Evolutionary conservation across 2,888 invertebrate genomes (phyloP), one percentile per base, ranked within the genome.

Genomic region (Troglohyphantes excavatus): DNA sequence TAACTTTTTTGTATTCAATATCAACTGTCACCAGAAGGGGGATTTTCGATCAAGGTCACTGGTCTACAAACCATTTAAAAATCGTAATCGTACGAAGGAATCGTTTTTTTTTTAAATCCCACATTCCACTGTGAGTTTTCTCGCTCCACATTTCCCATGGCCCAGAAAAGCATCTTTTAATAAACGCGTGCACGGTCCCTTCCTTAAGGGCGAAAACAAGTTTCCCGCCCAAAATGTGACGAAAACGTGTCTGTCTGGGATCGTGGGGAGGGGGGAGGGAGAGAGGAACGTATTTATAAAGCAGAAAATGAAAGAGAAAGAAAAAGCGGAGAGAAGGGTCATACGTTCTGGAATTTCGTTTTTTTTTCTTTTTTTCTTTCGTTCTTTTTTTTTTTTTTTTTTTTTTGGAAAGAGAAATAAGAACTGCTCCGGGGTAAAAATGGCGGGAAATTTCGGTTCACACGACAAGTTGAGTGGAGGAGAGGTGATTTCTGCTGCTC

Each of bases 391-490:
- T n/a, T 53, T n/a, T n/a, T 53, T 53, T 53, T 46, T 46, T 53
- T 53, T 1, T 53, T 13, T 53, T 53, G 0, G 13, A 53, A n/a
- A 53, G 53, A 53, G 53, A 53, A 53, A 53, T 13, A 53, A 53
- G 13, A 33, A 70, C 19, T 70, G 65, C 65, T 65, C 17, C 33
- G n/a, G 76, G 88, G 68, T 39, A 39, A 76, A 89, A 82, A 89
- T 75, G 88, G 88, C 88, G 88, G 88, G 88, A 88, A 82, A 86
- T 75, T 19, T 75, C 43, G 65, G 81, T 82, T 88, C 88, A 82
- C 82, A 83, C 88, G 79, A 53, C 85, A 43, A 63, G 78, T 65
- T 39, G 78, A 59, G 46, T 65, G 23, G 33, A 19, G 33, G 46
- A 73, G 23, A 39, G 27, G 33, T 33, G 33, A 33, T 33, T 33